Conservation (phyloP, 2,888 invertebrate genomes). For the Drosophila histrio region DNA sequence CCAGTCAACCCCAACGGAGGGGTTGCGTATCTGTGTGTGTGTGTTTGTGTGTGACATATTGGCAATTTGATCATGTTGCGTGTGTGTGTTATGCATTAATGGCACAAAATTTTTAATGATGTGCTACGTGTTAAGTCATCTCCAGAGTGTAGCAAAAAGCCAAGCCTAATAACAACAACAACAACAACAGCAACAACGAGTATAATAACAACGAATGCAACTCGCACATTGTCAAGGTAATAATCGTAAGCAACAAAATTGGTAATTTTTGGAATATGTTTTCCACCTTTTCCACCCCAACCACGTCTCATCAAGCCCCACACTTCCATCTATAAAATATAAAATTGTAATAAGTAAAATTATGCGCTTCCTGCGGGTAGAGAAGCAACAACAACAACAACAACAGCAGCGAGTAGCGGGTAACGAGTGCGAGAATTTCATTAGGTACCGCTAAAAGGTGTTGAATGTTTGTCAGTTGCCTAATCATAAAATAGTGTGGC, state of each 20-base stretch:
- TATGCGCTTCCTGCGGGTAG: slow-evolving; percentile 50
- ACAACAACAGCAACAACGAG: slow-evolving; percentile 13
- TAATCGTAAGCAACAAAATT: slow-evolving; percentile 80
- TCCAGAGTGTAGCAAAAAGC: slow-evolving; percentile 75
- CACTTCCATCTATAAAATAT: slow-evolving; percentile 54
- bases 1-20: slow-evolving; percentile 50
- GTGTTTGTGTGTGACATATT: slow-evolving; percentile 68
- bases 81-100: slow-evolving; percentile 75
- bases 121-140: slow-evolving; percentile 81
- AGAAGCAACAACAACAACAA: slow-evolving; percentile 34
- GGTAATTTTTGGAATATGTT: slow-evolving; percentile 76
- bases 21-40: slow-evolving; percentile 7
- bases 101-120: slow-evolving; percentile 79
- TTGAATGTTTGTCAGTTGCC: slow-evolving; percentile 54
- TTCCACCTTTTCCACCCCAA: slow-evolving; percentile 9
- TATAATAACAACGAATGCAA: slow-evolving; percentile 31
- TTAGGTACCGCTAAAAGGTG: slow-evolving; percentile 64
- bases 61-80: slow-evolving; percentile 76
- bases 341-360: slow-evolving; percentile 78
- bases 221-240: slow-evolving; percentile 68
- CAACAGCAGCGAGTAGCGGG: slow-evolving; percentile 11
- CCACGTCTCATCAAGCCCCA: not conserved
- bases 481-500: slow-evolving; percentile 75
- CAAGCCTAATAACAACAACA: slow-evolving; percentile 59
- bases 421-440: slow-evolving; percentile 33